Percentiles rank a stretch among this genome's conserved stretches.
Evolutionary conservation across 2,113 vertebrate species (phyloP).

Genomic region (Megalops atlanticus): DNA sequence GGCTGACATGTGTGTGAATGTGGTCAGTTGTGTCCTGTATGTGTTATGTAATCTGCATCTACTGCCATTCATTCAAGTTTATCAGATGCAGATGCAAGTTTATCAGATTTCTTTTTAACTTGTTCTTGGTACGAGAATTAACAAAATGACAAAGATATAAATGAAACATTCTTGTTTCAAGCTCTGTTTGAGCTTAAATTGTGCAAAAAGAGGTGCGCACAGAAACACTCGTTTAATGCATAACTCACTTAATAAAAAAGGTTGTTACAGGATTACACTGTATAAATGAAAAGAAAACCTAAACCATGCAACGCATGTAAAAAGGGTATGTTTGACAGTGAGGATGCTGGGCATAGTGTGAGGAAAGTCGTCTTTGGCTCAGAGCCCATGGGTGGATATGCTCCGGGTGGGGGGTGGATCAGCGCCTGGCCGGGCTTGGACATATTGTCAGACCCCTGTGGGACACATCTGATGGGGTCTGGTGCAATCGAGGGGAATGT

Average conservation of each 20-base stretch:
- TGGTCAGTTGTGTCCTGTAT: too few species aligned
- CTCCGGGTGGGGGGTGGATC: background rate
- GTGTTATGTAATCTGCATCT: too few species aligned
- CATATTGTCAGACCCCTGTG: background rate
- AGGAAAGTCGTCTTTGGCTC: background rate
- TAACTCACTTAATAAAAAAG: too few species aligned
- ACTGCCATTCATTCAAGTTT: too few species aligned
- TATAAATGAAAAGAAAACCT: background rate
- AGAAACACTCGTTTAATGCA: too few species aligned
- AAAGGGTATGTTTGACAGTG: background rate
- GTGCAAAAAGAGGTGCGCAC: too few species aligned
- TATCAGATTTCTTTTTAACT: too few species aligned
- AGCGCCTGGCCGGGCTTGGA: background rate
- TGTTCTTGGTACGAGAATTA: too few species aligned
- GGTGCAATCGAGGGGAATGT: background rate
- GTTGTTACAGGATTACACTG: background rate
- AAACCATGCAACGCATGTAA: background rate
- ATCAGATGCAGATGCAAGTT: too few species aligned
- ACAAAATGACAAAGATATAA: too few species aligned
- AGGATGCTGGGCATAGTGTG: background rate
- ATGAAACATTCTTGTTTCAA: background rate
- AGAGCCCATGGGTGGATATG: background rate
- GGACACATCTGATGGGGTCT: background rate
- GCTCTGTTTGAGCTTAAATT: too few species aligned
- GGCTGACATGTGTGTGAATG: too few species aligned